These are phyloP conservation scores for Chiroxiphia lanceolata DNA, from an alignment of 2,797 vertebrate species.

Conservation along the genomic window DNA sequence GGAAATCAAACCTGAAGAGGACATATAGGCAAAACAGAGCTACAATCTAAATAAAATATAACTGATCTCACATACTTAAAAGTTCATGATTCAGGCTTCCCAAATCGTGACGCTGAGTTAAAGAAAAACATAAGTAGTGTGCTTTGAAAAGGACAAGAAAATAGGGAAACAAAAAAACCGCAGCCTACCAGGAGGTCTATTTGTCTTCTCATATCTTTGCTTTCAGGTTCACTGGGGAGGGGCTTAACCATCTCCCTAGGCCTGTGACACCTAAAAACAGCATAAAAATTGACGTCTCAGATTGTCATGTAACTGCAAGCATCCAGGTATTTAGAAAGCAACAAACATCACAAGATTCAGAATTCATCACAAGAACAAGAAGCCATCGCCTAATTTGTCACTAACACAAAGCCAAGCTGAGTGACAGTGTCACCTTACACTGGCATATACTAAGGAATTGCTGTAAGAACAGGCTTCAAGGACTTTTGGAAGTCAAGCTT, in stretches of 20 bases:
- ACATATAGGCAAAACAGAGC: not conserved
- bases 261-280: not conserved
- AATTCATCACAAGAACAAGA: not conserved
- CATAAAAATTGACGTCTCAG: not conserved
- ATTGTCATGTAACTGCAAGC: not conserved
- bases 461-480: constrained; percentile 21
- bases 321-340: not conserved
- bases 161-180: not conserved
- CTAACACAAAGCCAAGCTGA: not conserved
- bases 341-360: constrained; percentile 7
- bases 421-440: constrained; percentile 8
- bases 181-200: not conserved
- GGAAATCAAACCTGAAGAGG: not conserved
- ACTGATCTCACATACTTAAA: not conserved
- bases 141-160: not conserved
- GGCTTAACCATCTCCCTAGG: not conserved
- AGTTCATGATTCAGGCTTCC: not conserved
- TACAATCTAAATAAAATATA: not conserved
- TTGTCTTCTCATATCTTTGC: not conserved
- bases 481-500: constrained; percentile 37
- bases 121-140: not conserved
- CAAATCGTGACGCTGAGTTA: not conserved
- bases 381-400: not conserved
- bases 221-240: not conserved
- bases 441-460: not conserved